phyloP scores from a whole-genome alignment of 2,888 invertebrate genomes.

The Nysson spinosus region DNA sequence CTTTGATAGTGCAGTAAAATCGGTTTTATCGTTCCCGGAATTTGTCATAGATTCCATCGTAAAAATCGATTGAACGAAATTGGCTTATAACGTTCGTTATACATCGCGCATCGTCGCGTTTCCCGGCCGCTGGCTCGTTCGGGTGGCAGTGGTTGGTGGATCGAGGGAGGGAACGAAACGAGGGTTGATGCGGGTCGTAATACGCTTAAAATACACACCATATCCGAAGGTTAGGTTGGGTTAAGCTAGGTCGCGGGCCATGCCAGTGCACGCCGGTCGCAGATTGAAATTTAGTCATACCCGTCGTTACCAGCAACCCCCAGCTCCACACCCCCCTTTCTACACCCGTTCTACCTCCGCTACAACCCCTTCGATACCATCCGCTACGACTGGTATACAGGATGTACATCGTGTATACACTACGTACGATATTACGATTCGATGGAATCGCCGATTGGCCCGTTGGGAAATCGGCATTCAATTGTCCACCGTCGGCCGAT shows the following conservation, averaged over 20 bases:
- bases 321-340: neutral
- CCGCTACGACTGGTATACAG: slow-evolving; percentile 44
- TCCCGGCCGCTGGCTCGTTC: neutral
- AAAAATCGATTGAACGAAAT: too few species aligned
- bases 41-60: too few species aligned
- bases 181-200: slow-evolving; percentile 59
- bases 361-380: slow-evolving; percentile 28
- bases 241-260: slow-evolving; percentile 38
- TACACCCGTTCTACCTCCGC: neutral
- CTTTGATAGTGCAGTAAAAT: too few species aligned
- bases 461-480: slow-evolving; percentile 72
- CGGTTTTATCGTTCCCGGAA: too few species aligned
- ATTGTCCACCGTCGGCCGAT: slow-evolving; percentile 64
- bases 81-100: neutral
- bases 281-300: slow-evolving; percentile 64
- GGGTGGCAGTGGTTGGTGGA: neutral
- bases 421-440: slow-evolving; percentile 67
- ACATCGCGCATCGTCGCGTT: too few species aligned
- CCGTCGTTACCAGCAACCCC: slow-evolving; percentile 19
- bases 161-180: neutral
- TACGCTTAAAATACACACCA: slow-evolving; percentile 44
- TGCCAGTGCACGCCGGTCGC: slow-evolving; percentile 22
- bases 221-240: slow-evolving; percentile 34
- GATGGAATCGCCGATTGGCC: slow-evolving; percentile 69
- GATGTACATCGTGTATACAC: slow-evolving; percentile 57